Percentiles rank a stretch among this genome's conserved stretches.
These are phyloP conservation scores for Phytoseiulus persimilis DNA, from an alignment of 2,888 invertebrate genomes.

Conservation along the genomic window DNA sequence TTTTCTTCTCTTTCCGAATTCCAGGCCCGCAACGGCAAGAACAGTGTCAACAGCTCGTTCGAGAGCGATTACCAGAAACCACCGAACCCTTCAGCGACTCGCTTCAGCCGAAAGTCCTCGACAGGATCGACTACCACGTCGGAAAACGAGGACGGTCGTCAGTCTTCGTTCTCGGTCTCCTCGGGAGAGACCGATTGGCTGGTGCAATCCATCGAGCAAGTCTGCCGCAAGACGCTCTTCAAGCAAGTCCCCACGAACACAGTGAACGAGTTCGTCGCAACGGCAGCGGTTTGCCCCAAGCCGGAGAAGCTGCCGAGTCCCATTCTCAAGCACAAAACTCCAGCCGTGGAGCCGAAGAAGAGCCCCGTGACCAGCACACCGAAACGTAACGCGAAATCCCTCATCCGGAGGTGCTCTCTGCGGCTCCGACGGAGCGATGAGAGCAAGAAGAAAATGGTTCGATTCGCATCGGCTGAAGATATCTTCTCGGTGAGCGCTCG, in stretches of 20 bases:
- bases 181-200: slow-evolving; percentile 26
- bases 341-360: slow-evolving; percentile 33
- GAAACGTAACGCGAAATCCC: slow-evolving; percentile 24
- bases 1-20: background rate
- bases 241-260: slow-evolving; percentile 32
- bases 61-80: slow-evolving; percentile 36
- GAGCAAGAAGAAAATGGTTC: slow-evolving; percentile 31
- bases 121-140: slow-evolving; percentile 36
- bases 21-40: slow-evolving; percentile 25
- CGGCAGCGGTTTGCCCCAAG: background rate
- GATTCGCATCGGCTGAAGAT: slow-evolving; percentile 32
- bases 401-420: slow-evolving; percentile 27
- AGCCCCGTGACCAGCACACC: slow-evolving; percentile 37
- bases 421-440: slow-evolving; percentile 19
- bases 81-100: background rate
- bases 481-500: slow-evolving; percentile 33
- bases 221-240: slow-evolving; percentile 34
- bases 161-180: slow-evolving; percentile 22
- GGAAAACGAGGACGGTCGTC: slow-evolving; percentile 35
- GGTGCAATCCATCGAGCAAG: slow-evolving; percentile 34
- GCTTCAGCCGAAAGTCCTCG: slow-evolving; percentile 29
- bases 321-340: slow-evolving; percentile 35
- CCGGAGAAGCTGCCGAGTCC: slow-evolving; percentile 35
- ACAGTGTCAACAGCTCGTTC: slow-evolving; percentile 35
- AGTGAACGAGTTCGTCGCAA: slow-evolving; percentile 32